phyloP scores from a whole-genome alignment of 2,888 invertebrate species.

The Aethes cnicana region DNA sequence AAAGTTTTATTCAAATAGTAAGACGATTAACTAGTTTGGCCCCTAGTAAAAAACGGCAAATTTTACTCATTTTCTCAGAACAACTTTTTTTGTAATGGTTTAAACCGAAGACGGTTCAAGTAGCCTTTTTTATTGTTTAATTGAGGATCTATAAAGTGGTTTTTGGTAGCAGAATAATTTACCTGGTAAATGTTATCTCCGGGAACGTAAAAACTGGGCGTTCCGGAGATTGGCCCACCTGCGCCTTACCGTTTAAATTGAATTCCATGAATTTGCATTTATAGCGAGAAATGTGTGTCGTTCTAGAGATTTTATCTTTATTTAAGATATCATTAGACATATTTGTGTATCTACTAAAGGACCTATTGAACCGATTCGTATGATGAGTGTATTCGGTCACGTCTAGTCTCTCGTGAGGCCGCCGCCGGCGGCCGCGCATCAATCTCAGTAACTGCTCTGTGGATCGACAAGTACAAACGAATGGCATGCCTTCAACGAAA shows the following conservation, averaged over 20 bases:
- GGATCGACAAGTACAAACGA: conserved; percentile 74
- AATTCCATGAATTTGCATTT: conserved; percentile 83
- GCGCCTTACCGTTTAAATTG: conserved; percentile 72
- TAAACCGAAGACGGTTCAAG: neutral
- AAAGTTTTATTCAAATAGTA: too few species aligned
- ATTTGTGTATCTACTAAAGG: conserved; percentile 57
- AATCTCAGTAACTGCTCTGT: conserved; percentile 57
- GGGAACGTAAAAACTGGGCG: too few species aligned
- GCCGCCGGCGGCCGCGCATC: conserved; percentile 51
- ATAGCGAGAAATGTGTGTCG: conserved; percentile 78
- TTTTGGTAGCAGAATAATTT: too few species aligned
- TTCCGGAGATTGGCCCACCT: too few species aligned
- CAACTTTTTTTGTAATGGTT: neutral
- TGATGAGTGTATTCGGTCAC: conserved; percentile 69
- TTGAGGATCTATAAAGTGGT: too few species aligned
- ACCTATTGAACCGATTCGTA: conserved; percentile 65
- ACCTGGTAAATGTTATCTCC: too few species aligned
- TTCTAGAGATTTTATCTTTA: conserved; percentile 80
- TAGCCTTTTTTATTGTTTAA: neutral
- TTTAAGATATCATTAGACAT: conserved; percentile 74
- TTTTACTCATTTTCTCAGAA: neutral
- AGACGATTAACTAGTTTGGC: neutral
- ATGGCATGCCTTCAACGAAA: conserved; percentile 67
- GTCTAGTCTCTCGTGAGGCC: conserved; percentile 72
- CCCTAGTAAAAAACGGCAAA: neutral